Base-by-base conservation (phyloP, 2,113 vertebrate genomes). In the Hippoglossus stenolepis region DNA sequence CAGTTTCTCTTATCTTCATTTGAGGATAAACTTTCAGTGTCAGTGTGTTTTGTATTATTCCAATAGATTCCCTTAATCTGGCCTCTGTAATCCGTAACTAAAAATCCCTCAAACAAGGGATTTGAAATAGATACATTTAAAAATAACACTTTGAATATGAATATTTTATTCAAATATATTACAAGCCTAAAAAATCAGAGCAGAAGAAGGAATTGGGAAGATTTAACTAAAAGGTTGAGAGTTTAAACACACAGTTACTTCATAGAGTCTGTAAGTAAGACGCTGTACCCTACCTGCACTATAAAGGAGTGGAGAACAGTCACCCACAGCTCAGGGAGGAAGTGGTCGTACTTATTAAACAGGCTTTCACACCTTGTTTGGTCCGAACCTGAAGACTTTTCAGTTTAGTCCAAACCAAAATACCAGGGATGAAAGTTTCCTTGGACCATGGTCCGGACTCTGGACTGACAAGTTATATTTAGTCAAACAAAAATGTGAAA, bases 221-320 rank as follows among this genome's bases (percentile, higher is more conserved):
- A 13, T 43, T 43, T 43, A 43, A 43, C 10, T 43, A 13, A 43
- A 43, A 13, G 13, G 40, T 38, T 61, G 64, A 26, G 59, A 79
- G 77, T 56, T 66, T 56, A 58, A 64, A 65, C 31, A 66, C 53
- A 54, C 17, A 54, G 20, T 31, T n/a, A 60, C 72, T 76, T 53
- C 0, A 9, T 77, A 73, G 65, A 51, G 60, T 73, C 56, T 56
- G 31, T 35, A 54, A 85, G 82, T 43, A 15, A 45, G 53, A 67
- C 61, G 73, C 61, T 77, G 77, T 76, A 84, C 82, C 65, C 40
- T 2, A 43, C 40, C 40, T 43, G 40, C 40, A 11, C 40, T 12
- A 13, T 12, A 1, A 43, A 13, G 40, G 35, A 38, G 9, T 38
- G 35, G 1, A 8, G 35, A 10, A 38, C 8, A 38, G 8, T 38